Evolutionary conservation across 2,888 invertebrate genomes (phyloP), one percentile per base, ranked within the genome.

Genomic region (Hemistola chrysoprasaria): DNA sequence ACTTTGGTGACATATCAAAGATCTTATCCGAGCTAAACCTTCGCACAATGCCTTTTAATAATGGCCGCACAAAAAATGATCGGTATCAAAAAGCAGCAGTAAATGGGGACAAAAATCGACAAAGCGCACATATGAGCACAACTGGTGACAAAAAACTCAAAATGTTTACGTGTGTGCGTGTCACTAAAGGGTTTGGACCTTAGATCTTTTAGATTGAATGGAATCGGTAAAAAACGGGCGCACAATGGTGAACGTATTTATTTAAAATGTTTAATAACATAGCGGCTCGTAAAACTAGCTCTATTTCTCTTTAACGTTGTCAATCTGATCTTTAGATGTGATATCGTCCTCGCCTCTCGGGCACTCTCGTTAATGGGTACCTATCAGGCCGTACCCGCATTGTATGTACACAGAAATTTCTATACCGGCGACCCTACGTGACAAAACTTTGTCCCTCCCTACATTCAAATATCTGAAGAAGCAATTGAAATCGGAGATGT

Each of bases 401-500:
- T 87, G 80, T 83, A 75, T 85, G 76, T 76, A 70, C 71, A 67
- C 74, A 59, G 57, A 61, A 65, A 71, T 76, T 79, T 79, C 78
- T 80, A 82, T 84, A 78, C 71, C 67, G 55, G 59, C 74, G 83
- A 76, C 85, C 86, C 85, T 85, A 87, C 86, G 87, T 86, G 88
- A 85, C 86, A 87, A 85, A 44, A 85, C 80, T 84, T 80, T 78
- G 82, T 85, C 86, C 88, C 88, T 86, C 86, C 87, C 88, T 71
- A 81, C 82, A 86, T 87, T 86, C 86, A 88, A 86, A 88, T 84
- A 76, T 87, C 83, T 88, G 85, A 87, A 88, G 88, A 82, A 88
- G 88, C 87, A 87, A 88, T 88, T 88, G 88, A 88, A 88, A 88
- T 87, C 78, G 86, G 88, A 88, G 87, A 87, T 86, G 85, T 82